Evolutionary conservation across 1,140 invertebrate species (phyloP).

Genomic region (Pteromalus puparum): DNA sequence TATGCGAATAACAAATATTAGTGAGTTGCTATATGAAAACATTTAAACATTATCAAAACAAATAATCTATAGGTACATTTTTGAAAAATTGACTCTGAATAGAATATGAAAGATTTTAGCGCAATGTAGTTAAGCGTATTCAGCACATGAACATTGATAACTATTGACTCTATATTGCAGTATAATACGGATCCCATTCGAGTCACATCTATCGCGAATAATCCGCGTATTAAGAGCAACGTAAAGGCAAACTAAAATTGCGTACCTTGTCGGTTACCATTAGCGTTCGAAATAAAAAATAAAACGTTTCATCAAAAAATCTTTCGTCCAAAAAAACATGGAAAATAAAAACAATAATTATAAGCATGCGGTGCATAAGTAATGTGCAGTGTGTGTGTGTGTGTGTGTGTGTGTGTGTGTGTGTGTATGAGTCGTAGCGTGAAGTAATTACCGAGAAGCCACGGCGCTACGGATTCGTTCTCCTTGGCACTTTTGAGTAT

Average conservation of each 20-base stretch:
- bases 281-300: neutral
- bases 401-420: too few relatives aligned
- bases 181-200: neutral
- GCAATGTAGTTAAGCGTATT: neutral
- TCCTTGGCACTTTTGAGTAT: conserved; percentile 97
- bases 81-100: neutral
- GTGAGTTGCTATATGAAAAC: neutral
- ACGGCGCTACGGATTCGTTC: conserved; percentile 96
- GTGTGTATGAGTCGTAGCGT: neutral
- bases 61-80: neutral
- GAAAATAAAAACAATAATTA: conserved; percentile 8
- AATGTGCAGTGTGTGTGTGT: too few relatives aligned
- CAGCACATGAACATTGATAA: neutral
- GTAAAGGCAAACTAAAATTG: neutral
- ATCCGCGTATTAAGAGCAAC: neutral
- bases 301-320: conserved; percentile 46
- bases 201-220: neutral
- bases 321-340: conserved; percentile 25
- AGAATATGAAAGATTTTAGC: neutral
- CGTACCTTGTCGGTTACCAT: too few relatives aligned
- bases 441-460: conserved; percentile 93
- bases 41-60: neutral
- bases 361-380: neutral
- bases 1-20: neutral
- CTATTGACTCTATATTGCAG: neutral